Conservation (phyloP, 2,797 vertebrate species). For the Australoheros facetus region DNA sequence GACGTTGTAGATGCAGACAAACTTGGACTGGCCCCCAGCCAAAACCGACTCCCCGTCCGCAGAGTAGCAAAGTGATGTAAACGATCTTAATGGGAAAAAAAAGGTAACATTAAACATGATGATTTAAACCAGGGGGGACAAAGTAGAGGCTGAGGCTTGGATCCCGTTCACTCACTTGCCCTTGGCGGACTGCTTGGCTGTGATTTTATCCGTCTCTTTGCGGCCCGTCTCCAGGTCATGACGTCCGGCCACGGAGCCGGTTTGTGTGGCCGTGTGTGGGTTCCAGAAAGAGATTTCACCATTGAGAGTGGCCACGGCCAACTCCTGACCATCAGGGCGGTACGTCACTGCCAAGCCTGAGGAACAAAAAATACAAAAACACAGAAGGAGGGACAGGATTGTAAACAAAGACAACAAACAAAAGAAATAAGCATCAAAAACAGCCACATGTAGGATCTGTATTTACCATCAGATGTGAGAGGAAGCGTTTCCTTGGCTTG, state of each 20-base stretch:
- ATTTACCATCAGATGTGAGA: constrained; percentile 87
- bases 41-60: constrained; percentile 91
- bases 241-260: constrained; percentile 86
- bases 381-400: not conserved
- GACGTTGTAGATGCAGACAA: constrained; percentile 95
- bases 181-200: constrained; percentile 93
- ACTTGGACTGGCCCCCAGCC: constrained; percentile 92
- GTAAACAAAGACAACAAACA: not conserved
- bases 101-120: not conserved
- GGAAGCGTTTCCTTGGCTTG: constrained; percentile 90
- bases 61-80: constrained; percentile 93
- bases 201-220: constrained; percentile 93
- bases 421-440: not conserved
- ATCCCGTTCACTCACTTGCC: constrained; percentile 88
- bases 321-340: constrained; percentile 89
- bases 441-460: not conserved
- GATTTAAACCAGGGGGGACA: not conserved
- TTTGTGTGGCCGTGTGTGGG: constrained; percentile 85
- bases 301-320: constrained; percentile 90
- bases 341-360: constrained; percentile 88
- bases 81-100: constrained; percentile 76
- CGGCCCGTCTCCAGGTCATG: constrained; percentile 92
- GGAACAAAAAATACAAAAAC: not conserved
- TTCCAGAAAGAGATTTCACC: constrained; percentile 95
- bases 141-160: not conserved